Percentiles rank a stretch among this genome's conserved stretches.
These are phyloP conservation scores for Stictocephala bisonia DNA, from an alignment of 2,888 invertebrate species.

Conservation along the genomic window DNA sequence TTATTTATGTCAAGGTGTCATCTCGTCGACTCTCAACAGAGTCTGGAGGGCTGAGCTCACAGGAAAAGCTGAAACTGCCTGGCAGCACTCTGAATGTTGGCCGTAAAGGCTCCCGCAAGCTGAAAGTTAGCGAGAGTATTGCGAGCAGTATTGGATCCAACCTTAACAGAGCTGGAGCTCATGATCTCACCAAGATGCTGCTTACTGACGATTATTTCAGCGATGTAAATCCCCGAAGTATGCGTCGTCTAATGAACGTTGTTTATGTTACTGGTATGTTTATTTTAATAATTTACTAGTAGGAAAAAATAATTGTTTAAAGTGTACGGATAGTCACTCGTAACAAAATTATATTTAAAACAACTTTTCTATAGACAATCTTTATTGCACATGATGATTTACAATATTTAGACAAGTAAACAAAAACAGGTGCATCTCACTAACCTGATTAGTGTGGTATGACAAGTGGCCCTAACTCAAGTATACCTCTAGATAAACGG, in stretches of 20 bases:
- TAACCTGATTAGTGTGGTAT: too few species aligned
- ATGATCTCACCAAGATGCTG: conserved; percentile 82
- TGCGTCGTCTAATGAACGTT: conserved; percentile 96
- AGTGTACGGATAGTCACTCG: too few species aligned
- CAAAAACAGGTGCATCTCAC: too few species aligned
- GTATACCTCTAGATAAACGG: too few species aligned
- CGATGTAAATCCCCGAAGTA: conserved; percentile 97
- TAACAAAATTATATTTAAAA: too few species aligned
- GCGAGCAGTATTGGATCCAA: conserved; percentile 93
- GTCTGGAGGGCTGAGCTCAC: conserved; percentile 82
- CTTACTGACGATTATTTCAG: conserved; percentile 98
- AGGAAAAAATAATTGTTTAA: too few species aligned
- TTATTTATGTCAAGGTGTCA: conserved; percentile 67
- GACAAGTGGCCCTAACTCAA: too few species aligned
- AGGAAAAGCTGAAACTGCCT: conserved; percentile 76
- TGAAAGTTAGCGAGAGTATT: conserved; percentile 87
- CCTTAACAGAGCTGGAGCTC: conserved; percentile 81
- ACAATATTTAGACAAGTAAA: too few species aligned
- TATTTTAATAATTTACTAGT: too few species aligned
- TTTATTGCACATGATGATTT: too few species aligned
- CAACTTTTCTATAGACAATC: too few species aligned
- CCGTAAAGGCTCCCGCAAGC: conserved; percentile 73
- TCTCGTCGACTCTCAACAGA: conserved; percentile 81
- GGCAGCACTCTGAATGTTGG: conserved; percentile 26
- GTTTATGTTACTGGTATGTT: conserved; percentile 89